These are phyloP conservation scores for Pteropus alecto DNA, from an alignment of 2,113 vertebrate species.

Conservation along the genomic window DNA sequence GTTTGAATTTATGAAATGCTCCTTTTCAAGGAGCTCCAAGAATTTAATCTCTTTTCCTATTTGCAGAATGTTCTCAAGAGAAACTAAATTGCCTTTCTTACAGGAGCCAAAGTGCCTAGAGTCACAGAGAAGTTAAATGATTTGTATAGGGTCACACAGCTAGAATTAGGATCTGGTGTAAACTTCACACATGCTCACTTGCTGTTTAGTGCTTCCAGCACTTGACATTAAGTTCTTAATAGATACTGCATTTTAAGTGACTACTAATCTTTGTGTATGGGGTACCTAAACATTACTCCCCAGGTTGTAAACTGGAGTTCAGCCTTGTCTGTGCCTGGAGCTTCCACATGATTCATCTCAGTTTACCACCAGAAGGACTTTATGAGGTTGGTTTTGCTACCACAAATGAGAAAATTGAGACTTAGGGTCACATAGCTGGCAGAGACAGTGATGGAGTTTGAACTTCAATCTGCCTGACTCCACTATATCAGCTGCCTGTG, in stretches of 20 bases:
- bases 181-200: neutral
- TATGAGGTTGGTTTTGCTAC: neutral
- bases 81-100: neutral
- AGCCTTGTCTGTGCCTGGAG: neutral
- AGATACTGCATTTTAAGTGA: neutral
- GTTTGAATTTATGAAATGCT: neutral
- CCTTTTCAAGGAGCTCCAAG: neutral
- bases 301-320: neutral
- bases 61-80: neutral
- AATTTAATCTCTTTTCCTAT: neutral
- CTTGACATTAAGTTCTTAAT: neutral
- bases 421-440: neutral
- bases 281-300: neutral
- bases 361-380: neutral
- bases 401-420: neutral
- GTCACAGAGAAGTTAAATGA: neutral
- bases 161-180: neutral
- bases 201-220: neutral
- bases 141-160: neutral
- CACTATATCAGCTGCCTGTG: neutral
- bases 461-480: neutral
- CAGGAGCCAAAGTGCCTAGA: neutral
- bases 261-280: neutral
- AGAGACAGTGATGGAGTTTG: neutral
- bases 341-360: neutral